A percentile compares a stretch with the other conserved stretches of the same genome.
Conservation (phyloP, 2,888 invertebrate genomes). For the Exocentrus adspersus region DNA sequence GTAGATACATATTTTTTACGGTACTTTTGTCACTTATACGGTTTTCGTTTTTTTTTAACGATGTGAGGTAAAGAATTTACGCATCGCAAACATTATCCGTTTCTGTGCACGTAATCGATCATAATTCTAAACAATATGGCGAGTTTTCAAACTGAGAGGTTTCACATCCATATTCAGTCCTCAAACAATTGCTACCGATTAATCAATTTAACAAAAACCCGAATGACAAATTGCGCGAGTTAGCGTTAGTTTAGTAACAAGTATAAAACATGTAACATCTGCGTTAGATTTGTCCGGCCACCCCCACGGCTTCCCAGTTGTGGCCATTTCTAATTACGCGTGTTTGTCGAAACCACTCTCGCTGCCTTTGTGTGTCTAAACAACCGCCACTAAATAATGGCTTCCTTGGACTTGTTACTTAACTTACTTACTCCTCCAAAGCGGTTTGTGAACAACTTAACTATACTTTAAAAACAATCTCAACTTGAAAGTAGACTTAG, state of each 20-base stretch:
- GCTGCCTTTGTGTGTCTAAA: constrained; percentile 19
- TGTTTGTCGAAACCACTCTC: constrained; percentile 18
- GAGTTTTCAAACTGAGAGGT: constrained; percentile 10
- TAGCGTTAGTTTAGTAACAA: constrained; percentile 51
- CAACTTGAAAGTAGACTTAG: not conserved
- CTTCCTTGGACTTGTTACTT: constrained; percentile 11
- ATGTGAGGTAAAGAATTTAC: no score
- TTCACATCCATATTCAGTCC: constrained; percentile 20
- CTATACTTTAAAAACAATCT: not conserved
- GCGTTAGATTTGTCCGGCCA: constrained; percentile 53
- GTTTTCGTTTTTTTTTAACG: no score
- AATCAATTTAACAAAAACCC: constrained; percentile 53
- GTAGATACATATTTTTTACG: no score
- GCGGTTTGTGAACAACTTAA: constrained; percentile 8
- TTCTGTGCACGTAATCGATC: constrained; percentile 9
- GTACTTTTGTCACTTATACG: no score
- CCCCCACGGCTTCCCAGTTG: constrained; percentile 35
- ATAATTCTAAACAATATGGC: constrained; percentile 30
- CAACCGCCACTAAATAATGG: constrained; percentile 16
- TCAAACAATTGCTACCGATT: constrained; percentile 46
- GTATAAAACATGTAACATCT: constrained; percentile 57
- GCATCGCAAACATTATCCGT: not conserved
- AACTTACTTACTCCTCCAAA: constrained; percentile 8
- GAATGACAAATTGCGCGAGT: constrained; percentile 55
- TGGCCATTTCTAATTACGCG: constrained; percentile 51